Percentiles rank a stretch among this genome's conserved stretches.
Conservation (phyloP, 2,888 invertebrate genomes). For the Lamproptera curius region DNA sequence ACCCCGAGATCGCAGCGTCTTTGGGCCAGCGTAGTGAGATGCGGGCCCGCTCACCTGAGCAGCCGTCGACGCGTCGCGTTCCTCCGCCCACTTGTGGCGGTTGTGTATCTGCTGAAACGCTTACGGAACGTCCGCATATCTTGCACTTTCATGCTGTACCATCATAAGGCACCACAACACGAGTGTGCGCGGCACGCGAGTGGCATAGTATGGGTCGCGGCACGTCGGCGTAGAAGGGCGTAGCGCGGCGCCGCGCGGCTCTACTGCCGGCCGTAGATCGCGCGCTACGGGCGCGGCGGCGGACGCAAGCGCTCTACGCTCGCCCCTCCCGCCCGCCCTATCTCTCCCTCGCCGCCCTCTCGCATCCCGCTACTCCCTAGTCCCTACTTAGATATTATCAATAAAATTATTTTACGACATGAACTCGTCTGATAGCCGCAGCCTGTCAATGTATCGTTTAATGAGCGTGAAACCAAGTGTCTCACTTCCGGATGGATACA, state of each 20-base stretch:
- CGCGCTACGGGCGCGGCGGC: constrained; percentile 57
- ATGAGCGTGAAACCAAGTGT: constrained; percentile 39
- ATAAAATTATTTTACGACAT: constrained; percentile 72
- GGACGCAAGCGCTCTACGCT: constrained; percentile 54
- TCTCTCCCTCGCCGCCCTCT: constrained; percentile 30
- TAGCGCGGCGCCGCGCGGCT: constrained; percentile 41
- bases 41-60: constrained; percentile 70
- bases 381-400: constrained; percentile 70
- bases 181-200: constrained; percentile 62
- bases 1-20: constrained; percentile 61
- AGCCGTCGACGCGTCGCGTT: constrained; percentile 54
- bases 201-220: constrained; percentile 51
- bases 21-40: constrained; percentile 53
- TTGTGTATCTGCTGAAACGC: constrained; percentile 45
- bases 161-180: constrained; percentile 75
- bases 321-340: constrained; percentile 20
- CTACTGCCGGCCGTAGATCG: constrained; percentile 27
- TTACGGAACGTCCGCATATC: constrained; percentile 75
- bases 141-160: constrained; percentile 70
- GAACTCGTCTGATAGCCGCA: constrained; percentile 54
- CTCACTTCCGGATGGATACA: constrained; percentile 21
- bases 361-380: constrained; percentile 66
- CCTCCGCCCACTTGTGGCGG: constrained; percentile 74
- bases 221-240: constrained; percentile 41
- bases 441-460: constrained; percentile 47